A percentile compares a stretch with the other conserved stretches of the same genome.
Conservation (phyloP, 1,140 invertebrate species). For the Meteorus sp. region DNA sequence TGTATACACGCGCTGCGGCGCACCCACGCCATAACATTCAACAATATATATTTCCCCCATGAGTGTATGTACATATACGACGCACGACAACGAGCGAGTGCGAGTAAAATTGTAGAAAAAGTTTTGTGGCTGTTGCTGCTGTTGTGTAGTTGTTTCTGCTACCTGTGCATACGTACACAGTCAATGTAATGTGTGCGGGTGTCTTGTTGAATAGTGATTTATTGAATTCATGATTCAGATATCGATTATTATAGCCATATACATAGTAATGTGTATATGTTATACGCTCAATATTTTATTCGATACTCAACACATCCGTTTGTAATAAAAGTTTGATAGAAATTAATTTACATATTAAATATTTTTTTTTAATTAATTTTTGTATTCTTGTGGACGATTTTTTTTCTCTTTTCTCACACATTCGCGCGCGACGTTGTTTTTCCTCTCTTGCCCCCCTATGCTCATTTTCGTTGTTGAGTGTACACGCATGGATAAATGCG, state of each 20-base stretch:
- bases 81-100: too few relatives aligned
- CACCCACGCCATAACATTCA: slow-evolving; percentile 34
- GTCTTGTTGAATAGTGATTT: slow-evolving; percentile 21
- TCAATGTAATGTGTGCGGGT: slow-evolving; percentile 12
- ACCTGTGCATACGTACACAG: slow-evolving; percentile 19
- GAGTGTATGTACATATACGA: too few relatives aligned
- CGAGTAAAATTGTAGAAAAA: background rate
- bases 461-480: slow-evolving; percentile 6
- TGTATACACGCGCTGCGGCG: slow-evolving; percentile 18
- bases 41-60: too few relatives aligned
- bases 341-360: too few relatives aligned
- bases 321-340: background rate
- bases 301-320: background rate
- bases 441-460: background rate
- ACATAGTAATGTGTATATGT: too few relatives aligned
- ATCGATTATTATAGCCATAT: slow-evolving; percentile 3
- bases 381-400: too few relatives aligned
- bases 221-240: slow-evolving; percentile 18
- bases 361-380: too few relatives aligned
- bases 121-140: too few relatives aligned
- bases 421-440: background rate
- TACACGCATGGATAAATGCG: slow-evolving; percentile 41
- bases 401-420: too few relatives aligned
- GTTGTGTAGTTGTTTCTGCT: background rate
- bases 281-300: slow-evolving; percentile 14